These are phyloP conservation scores for Belonocnema kinseyi DNA, from an alignment of 1,140 invertebrate genomes.

Conservation along the genomic window DNA sequence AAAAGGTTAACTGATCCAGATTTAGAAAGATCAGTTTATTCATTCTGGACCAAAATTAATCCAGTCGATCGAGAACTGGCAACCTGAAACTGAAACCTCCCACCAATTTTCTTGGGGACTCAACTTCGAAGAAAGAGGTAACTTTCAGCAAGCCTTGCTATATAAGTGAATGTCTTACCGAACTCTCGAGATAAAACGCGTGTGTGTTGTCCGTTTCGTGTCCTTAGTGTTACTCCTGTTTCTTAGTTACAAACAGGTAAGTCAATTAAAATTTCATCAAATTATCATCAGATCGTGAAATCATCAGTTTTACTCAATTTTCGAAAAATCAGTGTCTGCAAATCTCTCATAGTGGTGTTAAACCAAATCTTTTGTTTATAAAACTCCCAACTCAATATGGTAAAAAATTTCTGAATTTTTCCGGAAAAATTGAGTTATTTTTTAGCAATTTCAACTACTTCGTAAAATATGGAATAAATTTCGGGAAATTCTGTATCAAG, in stretches of 20 bases:
- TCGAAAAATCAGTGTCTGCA: background rate
- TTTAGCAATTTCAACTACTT: too few species aligned
- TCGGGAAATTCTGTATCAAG: too few species aligned
- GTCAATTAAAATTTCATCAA: constrained; percentile 43
- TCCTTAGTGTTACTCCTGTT: constrained; percentile 58
- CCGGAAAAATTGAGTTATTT: constrained; percentile 28
- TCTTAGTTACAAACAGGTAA: constrained; percentile 62
- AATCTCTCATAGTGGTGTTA: background rate
- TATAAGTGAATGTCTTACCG: constrained; percentile 72
- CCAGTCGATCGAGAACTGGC: constrained; percentile 10
- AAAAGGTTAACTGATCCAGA: too few species aligned
- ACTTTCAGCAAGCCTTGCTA: constrained; percentile 72
- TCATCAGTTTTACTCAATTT: background rate
- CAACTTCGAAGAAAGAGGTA: constrained; percentile 63
- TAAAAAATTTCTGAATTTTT: background rate
- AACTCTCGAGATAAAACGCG: constrained; percentile 71
- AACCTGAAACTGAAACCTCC: constrained; percentile 49
- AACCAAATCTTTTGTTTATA: too few species aligned
- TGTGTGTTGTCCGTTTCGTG: constrained; percentile 68
- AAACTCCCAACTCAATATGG: too few species aligned
- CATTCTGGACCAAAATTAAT: constrained; percentile 25
- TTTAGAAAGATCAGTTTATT: background rate
- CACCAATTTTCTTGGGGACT: constrained; percentile 36
- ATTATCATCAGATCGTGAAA: constrained; percentile 33
- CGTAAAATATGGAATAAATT: too few species aligned